Evolutionary conservation across 2,113 vertebrate genomes (phyloP), one percentile per base, ranked within the genome.

Genomic region (Alligator mississippiensis): DNA sequence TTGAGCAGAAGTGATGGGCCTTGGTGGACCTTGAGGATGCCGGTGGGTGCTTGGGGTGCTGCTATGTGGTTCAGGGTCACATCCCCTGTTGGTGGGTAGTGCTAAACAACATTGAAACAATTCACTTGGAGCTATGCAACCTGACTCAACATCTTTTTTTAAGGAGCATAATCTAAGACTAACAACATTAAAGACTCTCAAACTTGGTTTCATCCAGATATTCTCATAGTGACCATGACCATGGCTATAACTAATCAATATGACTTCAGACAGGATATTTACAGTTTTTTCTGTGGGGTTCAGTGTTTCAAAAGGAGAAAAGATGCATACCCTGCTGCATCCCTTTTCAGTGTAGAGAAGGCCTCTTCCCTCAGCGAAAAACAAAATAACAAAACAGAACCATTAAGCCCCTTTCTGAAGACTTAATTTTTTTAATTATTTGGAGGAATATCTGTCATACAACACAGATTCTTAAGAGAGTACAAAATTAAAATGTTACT

Each of bases 401-500:
- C 34, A 63, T 85, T 38, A 66, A 66, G 58, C 54, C 66, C 12
- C 84, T 1, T 57, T 70, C 11, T 17, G 70, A 1, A 0, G 2
- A 38, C 47, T 63, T 28, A 70, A 76, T 30, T 3, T 22, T 21
- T 72, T 2, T 5, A 28, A 57, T 7, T 57, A 27, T 66, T 92
- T 77, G n/a, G 77, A 6, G 19, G 75, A 79, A 68, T 81, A 81
- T 74, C 22, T 77, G 27, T 63, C 84, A 84, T 38, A 19, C 54
- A 89, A 0, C 60, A 18, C 47, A 30, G 70, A 84, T 92, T 66
- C 11, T 72, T 72, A 47, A 47, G 6, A 22, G 21, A 72, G 30
- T 24, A 30, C 70, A 72, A 66, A 61, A 61, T 82, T 94, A 90
- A 91, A 91, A 86, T 95, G 47, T 94, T 38, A n/a, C 58, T 2